Evolutionary conservation across 2,888 invertebrate species (phyloP).

Genomic region (Drosophila conformis): DNA sequence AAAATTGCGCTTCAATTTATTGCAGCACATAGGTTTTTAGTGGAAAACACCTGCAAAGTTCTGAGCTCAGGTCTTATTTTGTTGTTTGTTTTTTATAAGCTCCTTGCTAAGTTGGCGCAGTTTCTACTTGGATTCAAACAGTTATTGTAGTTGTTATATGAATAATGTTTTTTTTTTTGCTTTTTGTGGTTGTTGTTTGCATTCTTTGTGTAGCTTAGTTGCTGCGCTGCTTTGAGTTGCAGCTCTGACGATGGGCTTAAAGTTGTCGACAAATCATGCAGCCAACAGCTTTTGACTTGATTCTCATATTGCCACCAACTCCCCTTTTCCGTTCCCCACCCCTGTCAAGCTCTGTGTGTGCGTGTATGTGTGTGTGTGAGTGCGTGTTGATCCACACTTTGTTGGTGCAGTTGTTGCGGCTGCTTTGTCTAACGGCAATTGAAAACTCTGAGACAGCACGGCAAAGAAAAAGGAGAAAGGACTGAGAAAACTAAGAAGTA

Average conservation of each 20-base stretch:
- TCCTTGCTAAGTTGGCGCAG: not conserved
- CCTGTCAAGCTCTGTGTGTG: not conserved
- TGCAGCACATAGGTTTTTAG: not conserved
- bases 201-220: conserved; percentile 17
- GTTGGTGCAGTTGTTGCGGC: conserved; percentile 50
- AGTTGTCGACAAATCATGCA: conserved; percentile 36
- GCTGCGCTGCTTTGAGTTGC: conserved; percentile 1
- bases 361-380: not conserved
- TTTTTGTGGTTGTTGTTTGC: conserved; percentile 3
- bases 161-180: not conserved
- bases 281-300: conserved; percentile 37
- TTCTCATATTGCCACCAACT: conserved; percentile 3
- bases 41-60: conserved; percentile 4
- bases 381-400: conserved; percentile 45
- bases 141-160: conserved; percentile 1
- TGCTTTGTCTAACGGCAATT: conserved; percentile 51
- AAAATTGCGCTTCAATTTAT: not conserved
- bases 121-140: not conserved
- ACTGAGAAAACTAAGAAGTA: conserved; percentile 27
- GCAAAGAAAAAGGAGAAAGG: conserved; percentile 5
- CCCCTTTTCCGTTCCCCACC: not conserved
- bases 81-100: not conserved
- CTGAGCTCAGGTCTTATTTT: no score
- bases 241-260: conserved; percentile 29
- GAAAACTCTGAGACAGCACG: conserved; percentile 39